Evolutionary conservation across 2,797 vertebrate species (phyloP).

Genomic region (Scyliorhinus canicula): DNA sequence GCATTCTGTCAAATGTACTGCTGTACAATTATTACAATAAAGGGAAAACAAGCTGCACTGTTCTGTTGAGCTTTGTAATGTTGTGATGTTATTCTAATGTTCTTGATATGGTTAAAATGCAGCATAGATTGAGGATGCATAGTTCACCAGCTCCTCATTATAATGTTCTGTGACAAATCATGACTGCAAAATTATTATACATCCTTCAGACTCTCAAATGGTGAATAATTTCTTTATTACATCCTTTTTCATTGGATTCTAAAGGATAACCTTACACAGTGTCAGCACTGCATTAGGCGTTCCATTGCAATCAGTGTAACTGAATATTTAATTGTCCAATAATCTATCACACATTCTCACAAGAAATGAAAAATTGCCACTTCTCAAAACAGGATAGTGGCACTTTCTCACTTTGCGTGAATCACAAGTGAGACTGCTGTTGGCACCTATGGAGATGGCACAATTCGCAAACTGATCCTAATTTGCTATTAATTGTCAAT

Average conservation of each 20-base stretch:
- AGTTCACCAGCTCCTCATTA: not conserved
- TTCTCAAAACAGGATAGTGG: not conserved
- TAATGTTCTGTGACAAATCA: not conserved
- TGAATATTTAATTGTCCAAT: not conserved
- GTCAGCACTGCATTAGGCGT: not conserved
- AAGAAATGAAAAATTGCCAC: slow-evolving; percentile 7
- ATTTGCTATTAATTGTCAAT: not conserved
- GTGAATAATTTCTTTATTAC: not conserved
- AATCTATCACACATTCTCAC: not conserved
- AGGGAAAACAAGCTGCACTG: not conserved
- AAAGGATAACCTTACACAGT: not conserved
- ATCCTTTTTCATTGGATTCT: not conserved
- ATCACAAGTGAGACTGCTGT: not conserved
- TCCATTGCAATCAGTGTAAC: not conserved
- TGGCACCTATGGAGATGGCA: not conserved
- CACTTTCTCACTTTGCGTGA: not conserved
- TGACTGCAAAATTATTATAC: not conserved
- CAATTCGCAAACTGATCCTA: not conserved
- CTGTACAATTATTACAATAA: not conserved
- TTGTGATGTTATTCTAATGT: not conserved
- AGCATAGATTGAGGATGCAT: not conserved
- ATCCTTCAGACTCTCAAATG: not conserved
- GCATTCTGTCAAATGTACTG: not conserved
- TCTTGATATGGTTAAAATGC: not conserved
- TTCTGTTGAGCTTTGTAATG: not conserved